A percentile compares a stretch with the other conserved stretches of the same genome.
These are phyloP conservation scores for Scomber scombrus DNA, from an alignment of 2,113 vertebrate species.

Conservation along the genomic window DNA sequence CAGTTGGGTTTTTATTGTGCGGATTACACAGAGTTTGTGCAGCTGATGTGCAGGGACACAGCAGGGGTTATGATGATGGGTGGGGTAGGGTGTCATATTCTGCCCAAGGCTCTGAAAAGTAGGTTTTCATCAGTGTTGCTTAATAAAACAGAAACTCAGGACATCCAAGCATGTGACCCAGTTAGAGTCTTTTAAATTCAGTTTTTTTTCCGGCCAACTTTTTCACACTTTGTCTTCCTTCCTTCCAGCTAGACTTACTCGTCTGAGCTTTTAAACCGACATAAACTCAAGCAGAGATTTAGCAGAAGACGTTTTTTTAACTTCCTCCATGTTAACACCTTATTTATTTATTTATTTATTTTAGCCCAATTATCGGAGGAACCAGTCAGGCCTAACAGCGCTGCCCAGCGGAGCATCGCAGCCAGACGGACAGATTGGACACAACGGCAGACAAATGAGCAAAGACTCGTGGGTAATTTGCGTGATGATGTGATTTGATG, in stretches of 20 bases:
- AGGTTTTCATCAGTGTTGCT: not conserved
- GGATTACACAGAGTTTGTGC: no score
- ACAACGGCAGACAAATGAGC: slow-evolving; percentile 59
- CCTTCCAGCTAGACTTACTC: slow-evolving; percentile 32
- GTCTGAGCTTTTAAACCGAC: slow-evolving; percentile 30
- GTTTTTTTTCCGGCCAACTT: not conserved
- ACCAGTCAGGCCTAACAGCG: slow-evolving; percentile 21
- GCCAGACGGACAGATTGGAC: slow-evolving; percentile 57
- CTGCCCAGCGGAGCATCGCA: slow-evolving; percentile 25
- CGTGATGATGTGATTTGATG: slow-evolving; percentile 52
- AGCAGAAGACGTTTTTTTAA: slow-evolving; percentile 4
- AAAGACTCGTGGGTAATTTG: slow-evolving; percentile 64
- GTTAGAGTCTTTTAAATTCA: slow-evolving; percentile 15
- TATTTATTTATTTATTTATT: not conserved
- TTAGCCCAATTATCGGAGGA: not conserved
- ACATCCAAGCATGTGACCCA: slow-evolving; percentile 26
- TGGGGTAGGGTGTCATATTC: not conserved
- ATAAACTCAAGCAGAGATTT: slow-evolving; percentile 21
- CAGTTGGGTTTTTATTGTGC: no score
- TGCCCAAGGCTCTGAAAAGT: not conserved
- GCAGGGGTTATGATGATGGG: not conserved
- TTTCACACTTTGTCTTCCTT: slow-evolving; percentile 16
- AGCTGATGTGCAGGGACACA: not conserved
- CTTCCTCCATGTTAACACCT: not conserved
- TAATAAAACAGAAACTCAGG: slow-evolving; percentile 2